A percentile compares a stretch with the other conserved stretches of the same genome.
phyloP scores from a whole-genome alignment of 2,113 vertebrate genomes.

The Corythoichthys intestinalis region DNA sequence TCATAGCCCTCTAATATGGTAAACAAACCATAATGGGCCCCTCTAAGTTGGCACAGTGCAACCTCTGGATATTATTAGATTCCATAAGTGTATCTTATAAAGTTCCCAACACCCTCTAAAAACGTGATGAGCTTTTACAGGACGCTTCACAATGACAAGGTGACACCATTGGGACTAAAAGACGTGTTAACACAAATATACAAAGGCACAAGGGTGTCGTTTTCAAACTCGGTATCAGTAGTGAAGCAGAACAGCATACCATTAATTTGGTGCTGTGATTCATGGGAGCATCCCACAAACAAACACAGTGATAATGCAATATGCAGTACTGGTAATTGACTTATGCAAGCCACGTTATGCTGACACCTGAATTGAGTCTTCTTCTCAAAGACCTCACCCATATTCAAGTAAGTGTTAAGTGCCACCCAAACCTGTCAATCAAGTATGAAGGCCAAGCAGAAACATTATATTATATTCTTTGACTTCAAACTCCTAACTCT shows the following conservation, averaged over 20 bases:
- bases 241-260: not conserved
- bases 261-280: not conserved
- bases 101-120: not conserved
- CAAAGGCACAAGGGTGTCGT: not conserved
- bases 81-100: not conserved
- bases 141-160: constrained; percentile 34
- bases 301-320: not conserved
- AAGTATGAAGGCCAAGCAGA: not conserved
- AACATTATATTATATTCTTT: not conserved
- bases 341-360: constrained; percentile 32
- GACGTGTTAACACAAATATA: constrained; percentile 18
- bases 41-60: not conserved
- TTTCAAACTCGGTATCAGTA: constrained; percentile 16
- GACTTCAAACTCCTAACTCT: constrained; percentile 3
- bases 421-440: constrained; percentile 17
- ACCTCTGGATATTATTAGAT: not conserved
- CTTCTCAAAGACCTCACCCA: constrained; percentile 16
- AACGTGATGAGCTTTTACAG: not conserved
- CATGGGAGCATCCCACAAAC: not conserved
- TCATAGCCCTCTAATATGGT: not conserved
- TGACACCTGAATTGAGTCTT: constrained; percentile 28
- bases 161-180: constrained; percentile 27
- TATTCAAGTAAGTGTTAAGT: constrained; percentile 11
- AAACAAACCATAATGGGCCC: not conserved
- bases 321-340: constrained; percentile 14